A percentile compares a stretch with the other conserved stretches of the same genome.
phyloP scores from a whole-genome alignment of 2,888 invertebrate species.

The Antheraea yamamai region DNA sequence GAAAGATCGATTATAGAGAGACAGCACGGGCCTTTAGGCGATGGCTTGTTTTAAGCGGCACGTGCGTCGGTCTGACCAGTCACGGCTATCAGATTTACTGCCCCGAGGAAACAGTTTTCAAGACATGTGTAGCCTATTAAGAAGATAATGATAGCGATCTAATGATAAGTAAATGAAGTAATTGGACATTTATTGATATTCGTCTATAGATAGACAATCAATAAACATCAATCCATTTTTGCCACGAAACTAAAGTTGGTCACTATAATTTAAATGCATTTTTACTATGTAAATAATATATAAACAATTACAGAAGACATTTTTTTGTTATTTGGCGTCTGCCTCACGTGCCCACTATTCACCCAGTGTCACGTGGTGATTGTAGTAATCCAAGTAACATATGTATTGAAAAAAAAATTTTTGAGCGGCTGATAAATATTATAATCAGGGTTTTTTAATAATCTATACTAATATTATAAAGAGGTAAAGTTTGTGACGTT shows the following conservation, averaged over 20 bases:
- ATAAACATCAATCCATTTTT: background rate
- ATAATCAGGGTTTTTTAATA: too few relatives aligned
- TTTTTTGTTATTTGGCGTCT: too few relatives aligned
- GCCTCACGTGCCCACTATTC: too few relatives aligned
- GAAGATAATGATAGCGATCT: constrained; percentile 1
- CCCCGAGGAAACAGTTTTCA: constrained; percentile 21
- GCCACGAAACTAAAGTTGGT: background rate
- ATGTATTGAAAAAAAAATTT: too few relatives aligned
- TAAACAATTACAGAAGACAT: too few relatives aligned
- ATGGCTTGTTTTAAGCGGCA: constrained; percentile 55
- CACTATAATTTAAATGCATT: too few relatives aligned
- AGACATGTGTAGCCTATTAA: background rate
- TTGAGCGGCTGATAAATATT: too few relatives aligned
- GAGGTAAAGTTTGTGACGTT: too few relatives aligned
- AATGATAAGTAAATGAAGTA: background rate
- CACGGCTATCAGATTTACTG: constrained; percentile 53
- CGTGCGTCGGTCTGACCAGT: constrained; percentile 47
- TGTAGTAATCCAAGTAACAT: too few relatives aligned
- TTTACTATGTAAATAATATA: too few relatives aligned
- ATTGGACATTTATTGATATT: constrained; percentile 2
- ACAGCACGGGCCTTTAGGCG: constrained; percentile 38
- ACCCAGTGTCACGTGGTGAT: too few relatives aligned
- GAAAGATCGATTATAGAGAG: constrained; percentile 32
- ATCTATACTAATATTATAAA: too few relatives aligned
- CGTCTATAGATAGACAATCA: background rate